Conservation (phyloP, 2,888 invertebrate species). For the Drosophila infuscata region DNA sequence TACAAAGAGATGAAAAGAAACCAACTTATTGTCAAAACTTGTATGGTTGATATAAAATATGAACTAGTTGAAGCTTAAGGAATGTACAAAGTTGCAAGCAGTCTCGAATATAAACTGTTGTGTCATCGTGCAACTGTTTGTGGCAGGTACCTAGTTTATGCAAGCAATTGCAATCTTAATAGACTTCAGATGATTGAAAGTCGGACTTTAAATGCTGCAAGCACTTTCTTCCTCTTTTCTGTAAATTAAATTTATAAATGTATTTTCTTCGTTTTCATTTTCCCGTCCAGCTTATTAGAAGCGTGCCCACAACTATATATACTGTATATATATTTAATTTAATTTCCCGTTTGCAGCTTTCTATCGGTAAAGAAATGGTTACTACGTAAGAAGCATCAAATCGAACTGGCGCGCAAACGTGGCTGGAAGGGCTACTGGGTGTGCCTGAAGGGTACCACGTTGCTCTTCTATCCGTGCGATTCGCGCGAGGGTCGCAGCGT, state of each 20-base stretch:
- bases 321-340: constrained; percentile 8
- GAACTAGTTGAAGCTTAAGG: neutral
- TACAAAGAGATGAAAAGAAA: neutral
- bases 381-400: constrained; percentile 97
- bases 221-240: neutral
- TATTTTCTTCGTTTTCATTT: constrained; percentile 1
- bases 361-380: constrained; percentile 99
- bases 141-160: neutral
- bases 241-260: constrained; percentile 16
- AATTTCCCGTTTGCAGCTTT: constrained; percentile 88
- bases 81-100: neutral
- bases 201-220: neutral
- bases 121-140: neutral
- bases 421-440: constrained; percentile 99
- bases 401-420: constrained; percentile 97
- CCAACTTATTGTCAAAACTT: neutral
- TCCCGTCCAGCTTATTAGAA: constrained; percentile 3
- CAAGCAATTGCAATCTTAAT: neutral
- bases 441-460: constrained; percentile 97
- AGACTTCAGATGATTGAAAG: neutral
- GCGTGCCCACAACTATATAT: constrained; percentile 12
- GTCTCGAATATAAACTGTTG: neutral
- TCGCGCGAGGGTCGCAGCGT: constrained; percentile 95
- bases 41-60: neutral
- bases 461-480: constrained; percentile 98